Evolutionary conservation across 53 echinoderm and acorn worm species (phyloP).

Genomic region (Actinopyga echinites): DNA sequence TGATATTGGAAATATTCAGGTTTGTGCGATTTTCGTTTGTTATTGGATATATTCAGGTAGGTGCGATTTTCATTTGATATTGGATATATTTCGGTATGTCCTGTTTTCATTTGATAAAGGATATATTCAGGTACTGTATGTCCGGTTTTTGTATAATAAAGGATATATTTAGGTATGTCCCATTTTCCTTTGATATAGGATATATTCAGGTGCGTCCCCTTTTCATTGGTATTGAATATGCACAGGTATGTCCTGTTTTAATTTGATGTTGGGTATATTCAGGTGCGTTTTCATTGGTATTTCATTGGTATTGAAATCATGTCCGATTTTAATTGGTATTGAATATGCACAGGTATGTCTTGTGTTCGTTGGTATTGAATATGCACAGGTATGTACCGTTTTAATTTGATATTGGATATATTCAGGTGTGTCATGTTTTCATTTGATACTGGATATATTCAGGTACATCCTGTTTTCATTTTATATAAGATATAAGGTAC

Average conservation of each 20-base stretch:
- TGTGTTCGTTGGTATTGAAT: not conserved
- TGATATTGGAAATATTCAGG: slow-evolving; percentile 14
- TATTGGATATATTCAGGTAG: not conserved
- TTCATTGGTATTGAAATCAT: too few relatives aligned
- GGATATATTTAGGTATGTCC: too few relatives aligned
- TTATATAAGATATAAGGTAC: too few relatives aligned
- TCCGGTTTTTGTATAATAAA: not conserved
- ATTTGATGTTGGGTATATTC: too few relatives aligned
- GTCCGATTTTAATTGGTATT: not conserved
- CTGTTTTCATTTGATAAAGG: not conserved
- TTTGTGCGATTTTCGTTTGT: not conserved
- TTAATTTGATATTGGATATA: not conserved
- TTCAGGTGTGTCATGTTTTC: not conserved
- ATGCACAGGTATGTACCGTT: not conserved
- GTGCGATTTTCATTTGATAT: not conserved
- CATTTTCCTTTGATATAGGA: too few relatives aligned
- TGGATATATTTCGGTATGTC: not conserved
- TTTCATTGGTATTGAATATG: too few relatives aligned
- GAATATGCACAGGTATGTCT: too few relatives aligned
- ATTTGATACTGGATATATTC: too few relatives aligned
- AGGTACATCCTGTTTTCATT: too few relatives aligned
- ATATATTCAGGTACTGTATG: not conserved
- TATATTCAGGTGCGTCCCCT: too few relatives aligned
- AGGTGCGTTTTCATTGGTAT: too few relatives aligned
- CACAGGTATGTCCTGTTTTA: too few relatives aligned